Base-by-base conservation (phyloP, 2,888 invertebrate species). In the Erebia epiphron region DNA sequence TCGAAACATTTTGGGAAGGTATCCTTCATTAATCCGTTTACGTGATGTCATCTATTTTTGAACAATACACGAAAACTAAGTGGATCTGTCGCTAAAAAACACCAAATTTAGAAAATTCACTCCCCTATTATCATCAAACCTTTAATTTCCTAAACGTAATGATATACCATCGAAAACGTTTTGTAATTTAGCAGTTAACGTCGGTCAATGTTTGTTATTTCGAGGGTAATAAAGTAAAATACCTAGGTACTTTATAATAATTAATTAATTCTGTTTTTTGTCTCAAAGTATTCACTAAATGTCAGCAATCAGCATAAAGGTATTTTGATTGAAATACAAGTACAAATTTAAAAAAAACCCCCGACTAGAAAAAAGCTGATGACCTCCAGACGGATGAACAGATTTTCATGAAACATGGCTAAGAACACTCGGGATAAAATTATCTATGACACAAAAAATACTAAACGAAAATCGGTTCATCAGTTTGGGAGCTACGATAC, bases 101-200 rank as follows among this genome's bases (percentile, higher is more conserved):
- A 46, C 21, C 46, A 21, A 46, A 57, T 43, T 57, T 66, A 43
- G 56, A 10, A 41, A n/a, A 57, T 56, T 66, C 66, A 66, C 66
- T 43, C 18, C 1, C 18, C 66, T 62, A 46, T 26, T 57, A 14
- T 7, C 14, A 13, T 43, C 16, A 13, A 56, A 46, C 66, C 66
- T 10, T 46, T 66, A 66, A 66, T 57, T 66, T 57, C 4, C 41
- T 18, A 14, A 18, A 35, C n/a, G 18, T 66, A 66, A 66, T 56
- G 9, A 66, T 66, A 65, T 66, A 56, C 14, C 21, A 46, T 14
- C 43, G 2, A 46, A 65, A 66, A 43, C 66, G 66, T 57, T 66
- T 56, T 43, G 56, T 21, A 11, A 54, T 10, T 43, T 43, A 43
- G 56, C 13, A 66, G 43, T 21, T 1, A 46, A 43, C 54, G 54